phyloP scores from a whole-genome alignment of 2,888 invertebrate species.

The Hoplodrina ambigua region DNA sequence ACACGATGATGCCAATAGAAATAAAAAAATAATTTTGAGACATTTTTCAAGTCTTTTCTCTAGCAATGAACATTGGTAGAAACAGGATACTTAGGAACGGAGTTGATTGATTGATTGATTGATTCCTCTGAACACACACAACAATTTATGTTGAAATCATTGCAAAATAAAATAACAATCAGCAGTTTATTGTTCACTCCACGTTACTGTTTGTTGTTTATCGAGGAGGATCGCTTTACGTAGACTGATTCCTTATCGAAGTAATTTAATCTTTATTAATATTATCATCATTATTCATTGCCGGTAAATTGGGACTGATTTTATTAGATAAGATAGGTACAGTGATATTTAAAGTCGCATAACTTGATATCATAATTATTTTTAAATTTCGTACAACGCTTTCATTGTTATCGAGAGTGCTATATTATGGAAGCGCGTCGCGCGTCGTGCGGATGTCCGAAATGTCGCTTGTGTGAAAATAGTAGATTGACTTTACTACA shows the following conservation, averaged over 20 bases:
- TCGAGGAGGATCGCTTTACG: slow-evolving; percentile 57
- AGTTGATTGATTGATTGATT: slow-evolving; percentile 14
- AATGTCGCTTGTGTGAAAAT: background rate
- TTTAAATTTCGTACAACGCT: background rate
- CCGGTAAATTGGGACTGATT: slow-evolving; percentile 71
- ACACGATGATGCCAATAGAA: slow-evolving; percentile 31
- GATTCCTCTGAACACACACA: slow-evolving; percentile 19
- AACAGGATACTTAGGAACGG: no score
- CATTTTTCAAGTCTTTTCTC: slow-evolving; percentile 28
- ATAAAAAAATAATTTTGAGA: slow-evolving; percentile 15
- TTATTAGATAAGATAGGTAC: slow-evolving; percentile 67
- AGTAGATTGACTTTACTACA: no score
- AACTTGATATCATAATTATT: background rate
- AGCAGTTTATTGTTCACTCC: slow-evolving; percentile 17
- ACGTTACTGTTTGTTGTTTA: slow-evolving; percentile 60
- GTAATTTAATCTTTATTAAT: slow-evolving; percentile 59
- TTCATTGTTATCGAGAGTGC: background rate
- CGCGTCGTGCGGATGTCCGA: background rate
- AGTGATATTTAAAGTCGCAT: slow-evolving; percentile 7
- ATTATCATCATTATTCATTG: slow-evolving; percentile 67
- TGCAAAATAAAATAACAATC: slow-evolving; percentile 19
- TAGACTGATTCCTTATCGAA: slow-evolving; percentile 64
- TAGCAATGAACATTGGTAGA: background rate
- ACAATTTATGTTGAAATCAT: slow-evolving; percentile 27
- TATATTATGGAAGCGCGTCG: background rate